phyloP scores from a whole-genome alignment of 2,113 vertebrate species.

The Geococcyx californianus region DNA sequence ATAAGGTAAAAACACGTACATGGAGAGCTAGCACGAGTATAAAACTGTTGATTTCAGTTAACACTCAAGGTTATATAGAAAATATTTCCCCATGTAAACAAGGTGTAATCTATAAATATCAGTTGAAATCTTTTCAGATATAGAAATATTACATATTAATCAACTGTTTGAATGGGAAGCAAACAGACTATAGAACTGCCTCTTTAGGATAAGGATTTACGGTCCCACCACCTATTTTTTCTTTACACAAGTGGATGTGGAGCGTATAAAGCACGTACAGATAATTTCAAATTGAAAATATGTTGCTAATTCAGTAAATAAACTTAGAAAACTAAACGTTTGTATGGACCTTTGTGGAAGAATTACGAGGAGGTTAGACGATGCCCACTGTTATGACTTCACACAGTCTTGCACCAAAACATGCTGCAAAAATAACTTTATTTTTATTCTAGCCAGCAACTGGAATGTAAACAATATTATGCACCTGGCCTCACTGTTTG shows the following conservation, averaged over 20 bases:
- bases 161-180: neutral
- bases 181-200: fast-evolving
- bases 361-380: too few relatives aligned
- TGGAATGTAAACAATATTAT: too few relatives aligned
- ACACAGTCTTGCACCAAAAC: too few relatives aligned
- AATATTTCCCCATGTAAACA: neutral
- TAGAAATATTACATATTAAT: neutral
- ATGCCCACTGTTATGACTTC: too few relatives aligned
- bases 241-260: neutral
- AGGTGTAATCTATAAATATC: neutral
- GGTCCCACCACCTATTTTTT: neutral
- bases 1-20: neutral
- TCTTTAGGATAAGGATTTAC: neutral
- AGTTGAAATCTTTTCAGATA: neutral
- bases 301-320: neutral
- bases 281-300: neutral
- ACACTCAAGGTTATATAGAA: neutral
- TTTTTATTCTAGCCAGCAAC: too few relatives aligned
- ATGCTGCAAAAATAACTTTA: too few relatives aligned
- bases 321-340: neutral
- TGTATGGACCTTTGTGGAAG: too few relatives aligned
- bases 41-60: neutral
- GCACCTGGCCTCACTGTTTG: too few relatives aligned
- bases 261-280: neutral
- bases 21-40: neutral